phyloP scores from a whole-genome alignment of 2,888 invertebrate genomes.

The Cybosia mesomella region DNA sequence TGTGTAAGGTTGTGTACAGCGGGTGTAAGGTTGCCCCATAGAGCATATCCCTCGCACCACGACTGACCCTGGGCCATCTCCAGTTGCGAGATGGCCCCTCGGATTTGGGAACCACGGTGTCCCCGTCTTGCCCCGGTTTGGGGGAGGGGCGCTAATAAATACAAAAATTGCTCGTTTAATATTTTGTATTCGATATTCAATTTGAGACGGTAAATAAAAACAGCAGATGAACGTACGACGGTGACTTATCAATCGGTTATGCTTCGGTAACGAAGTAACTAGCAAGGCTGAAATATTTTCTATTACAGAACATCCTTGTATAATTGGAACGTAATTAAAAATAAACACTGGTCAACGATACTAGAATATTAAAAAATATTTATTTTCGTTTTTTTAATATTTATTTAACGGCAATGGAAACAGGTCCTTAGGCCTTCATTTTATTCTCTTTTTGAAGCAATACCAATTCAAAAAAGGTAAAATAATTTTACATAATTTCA shows the following conservation, averaged over 20 bases:
- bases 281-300: conserved; percentile 42
- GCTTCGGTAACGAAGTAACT: conserved; percentile 41
- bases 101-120: too few relatives aligned
- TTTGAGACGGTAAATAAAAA: not conserved
- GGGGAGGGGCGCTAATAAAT: too few relatives aligned
- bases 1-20: too few relatives aligned
- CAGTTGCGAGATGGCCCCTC: too few relatives aligned
- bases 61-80: too few relatives aligned
- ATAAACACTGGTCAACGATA: not conserved
- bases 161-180: not conserved
- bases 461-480: not conserved
- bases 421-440: not conserved
- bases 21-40: too few relatives aligned
- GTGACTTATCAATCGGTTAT: conserved; percentile 40
- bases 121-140: too few relatives aligned
- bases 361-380: not conserved
- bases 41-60: too few relatives aligned
- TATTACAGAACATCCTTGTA: conserved; percentile 33
- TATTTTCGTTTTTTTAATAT: too few relatives aligned
- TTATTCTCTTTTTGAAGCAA: not conserved
- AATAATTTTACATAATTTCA: not conserved
- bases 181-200: not conserved
- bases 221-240: conserved; percentile 3
- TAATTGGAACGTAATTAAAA: conserved; percentile 31
- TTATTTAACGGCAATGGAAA: too few relatives aligned